phyloP scores from a whole-genome alignment of 1,140 invertebrate genomes.

The Bombus picipes region DNA sequence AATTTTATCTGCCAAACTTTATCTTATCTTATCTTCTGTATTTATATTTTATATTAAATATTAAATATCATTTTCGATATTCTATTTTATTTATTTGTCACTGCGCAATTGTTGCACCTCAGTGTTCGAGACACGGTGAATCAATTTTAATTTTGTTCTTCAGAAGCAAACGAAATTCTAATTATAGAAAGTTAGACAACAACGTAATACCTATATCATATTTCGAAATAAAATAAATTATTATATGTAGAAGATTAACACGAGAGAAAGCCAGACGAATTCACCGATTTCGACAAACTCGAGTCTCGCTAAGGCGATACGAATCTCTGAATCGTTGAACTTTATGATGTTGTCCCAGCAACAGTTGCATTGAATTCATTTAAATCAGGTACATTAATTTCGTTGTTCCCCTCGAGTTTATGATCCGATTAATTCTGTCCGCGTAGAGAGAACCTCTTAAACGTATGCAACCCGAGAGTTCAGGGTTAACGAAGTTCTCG shows the following conservation, averaged over 20 bases:
- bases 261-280: not conserved
- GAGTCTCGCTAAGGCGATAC: not conserved
- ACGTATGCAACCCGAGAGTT: slow-evolving; percentile 8
- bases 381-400: slow-evolving; percentile 16
- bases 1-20: too few relatives aligned
- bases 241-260: too few relatives aligned
- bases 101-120: not conserved
- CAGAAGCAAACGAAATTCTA: not conserved
- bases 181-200: not conserved
- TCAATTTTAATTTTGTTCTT: not conserved
- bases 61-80: too few relatives aligned
- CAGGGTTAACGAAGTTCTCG: slow-evolving; percentile 44
- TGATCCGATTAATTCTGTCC: slow-evolving; percentile 6
- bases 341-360: not conserved
- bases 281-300: not conserved
- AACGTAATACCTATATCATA: not conserved
- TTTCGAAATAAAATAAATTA: not conserved
- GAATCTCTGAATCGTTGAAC: not conserved
- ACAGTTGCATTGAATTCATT: slow-evolving; percentile 2
- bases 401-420: slow-evolving; percentile 23
- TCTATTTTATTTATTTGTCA: too few relatives aligned
- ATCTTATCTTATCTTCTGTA: too few relatives aligned
- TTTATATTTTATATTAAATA: too few relatives aligned
- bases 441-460: not conserved
- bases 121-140: not conserved